phyloP scores from a whole-genome alignment of 2,888 invertebrate genomes.

The Rhagophthalmus giganteus region DNA sequence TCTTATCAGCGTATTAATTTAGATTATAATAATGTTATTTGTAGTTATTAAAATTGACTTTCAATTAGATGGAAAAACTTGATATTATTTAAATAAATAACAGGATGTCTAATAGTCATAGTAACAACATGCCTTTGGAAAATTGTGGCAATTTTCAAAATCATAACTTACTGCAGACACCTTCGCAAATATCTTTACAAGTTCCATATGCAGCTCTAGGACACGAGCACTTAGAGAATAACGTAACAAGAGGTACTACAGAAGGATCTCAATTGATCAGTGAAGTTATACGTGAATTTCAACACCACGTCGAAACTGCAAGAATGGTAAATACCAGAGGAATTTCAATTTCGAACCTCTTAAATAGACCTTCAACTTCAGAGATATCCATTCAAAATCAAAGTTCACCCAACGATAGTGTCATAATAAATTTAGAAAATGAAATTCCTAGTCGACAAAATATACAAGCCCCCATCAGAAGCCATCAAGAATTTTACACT shows the following conservation, averaged over 20 bases:
- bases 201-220: background rate
- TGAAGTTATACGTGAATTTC: conserved; percentile 62
- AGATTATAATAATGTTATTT: no score
- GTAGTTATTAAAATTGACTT: no score
- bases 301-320: conserved; percentile 68
- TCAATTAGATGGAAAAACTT: no score
- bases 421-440: conserved; percentile 44
- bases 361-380: conserved; percentile 40
- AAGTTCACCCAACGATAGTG: conserved; percentile 28
- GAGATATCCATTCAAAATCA: conserved; percentile 26
- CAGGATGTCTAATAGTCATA: no score
- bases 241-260: conserved; percentile 41
- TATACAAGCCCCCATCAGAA: conserved; percentile 12
- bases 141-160: background rate
- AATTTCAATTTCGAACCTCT: conserved; percentile 44
- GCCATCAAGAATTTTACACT: conserved; percentile 25
- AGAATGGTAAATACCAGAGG: conserved; percentile 50
- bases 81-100: no score
- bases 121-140: background rate
- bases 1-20: no score
- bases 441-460: conserved; percentile 15
- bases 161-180: background rate
- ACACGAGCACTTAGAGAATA: background rate
- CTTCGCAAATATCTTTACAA: background rate
- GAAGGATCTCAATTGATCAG: conserved; percentile 51